These are phyloP conservation scores for Marronus borbonicus DNA, from an alignment of 2,888 invertebrate species.

Conservation along the genomic window DNA sequence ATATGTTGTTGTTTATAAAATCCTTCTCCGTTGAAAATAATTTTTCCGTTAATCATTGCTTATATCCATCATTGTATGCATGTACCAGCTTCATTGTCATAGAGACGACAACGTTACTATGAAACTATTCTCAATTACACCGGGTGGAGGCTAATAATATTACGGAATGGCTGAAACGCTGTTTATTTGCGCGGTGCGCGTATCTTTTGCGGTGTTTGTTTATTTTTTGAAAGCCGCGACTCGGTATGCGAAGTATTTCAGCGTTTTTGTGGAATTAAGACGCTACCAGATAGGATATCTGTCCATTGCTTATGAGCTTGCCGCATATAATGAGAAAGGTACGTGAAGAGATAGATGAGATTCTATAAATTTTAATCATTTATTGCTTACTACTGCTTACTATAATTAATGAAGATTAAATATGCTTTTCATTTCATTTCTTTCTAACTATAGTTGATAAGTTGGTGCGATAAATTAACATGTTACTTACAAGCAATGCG, in stretches of 20 bases:
- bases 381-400: too few relatives aligned
- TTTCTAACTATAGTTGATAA: too few relatives aligned
- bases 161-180: conserved; percentile 27
- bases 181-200: conserved; percentile 23
- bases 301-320: not conserved
- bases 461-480: too few relatives aligned
- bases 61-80: not conserved
- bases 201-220: conserved; percentile 26
- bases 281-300: not conserved
- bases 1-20: too few relatives aligned
- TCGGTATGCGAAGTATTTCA: conserved; percentile 33
- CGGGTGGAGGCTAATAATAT: conserved; percentile 27
- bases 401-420: too few relatives aligned
- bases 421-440: too few relatives aligned
- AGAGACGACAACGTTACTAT: conserved; percentile 11
- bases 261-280: conserved; percentile 17
- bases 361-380: not conserved
- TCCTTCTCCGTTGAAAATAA: too few relatives aligned
- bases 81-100: not conserved
- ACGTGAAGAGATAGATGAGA: not conserved
- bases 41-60: not conserved
- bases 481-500: too few relatives aligned
- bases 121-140: conserved; percentile 13
- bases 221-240: conserved; percentile 29
- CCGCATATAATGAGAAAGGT: not conserved